These are phyloP conservation scores for Plectropomus leopardus DNA, from an alignment of 2,113 vertebrate genomes.

Conservation along the genomic window DNA sequence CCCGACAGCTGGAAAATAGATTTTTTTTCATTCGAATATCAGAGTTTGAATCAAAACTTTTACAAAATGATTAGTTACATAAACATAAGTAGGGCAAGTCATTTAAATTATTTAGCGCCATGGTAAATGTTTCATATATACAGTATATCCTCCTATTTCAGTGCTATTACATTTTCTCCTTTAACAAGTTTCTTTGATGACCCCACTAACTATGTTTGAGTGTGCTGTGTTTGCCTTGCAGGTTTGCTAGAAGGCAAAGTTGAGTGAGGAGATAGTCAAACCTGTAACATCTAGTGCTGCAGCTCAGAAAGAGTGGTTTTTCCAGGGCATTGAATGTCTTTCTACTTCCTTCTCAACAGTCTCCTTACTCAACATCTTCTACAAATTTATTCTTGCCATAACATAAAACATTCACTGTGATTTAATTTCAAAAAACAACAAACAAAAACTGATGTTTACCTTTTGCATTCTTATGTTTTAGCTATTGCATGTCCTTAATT, in stretches of 20 bases:
- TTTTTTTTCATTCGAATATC: constrained; percentile 24
- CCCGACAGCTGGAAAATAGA: constrained; percentile 16
- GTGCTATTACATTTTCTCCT: not conserved
- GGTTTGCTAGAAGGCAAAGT: constrained; percentile 13
- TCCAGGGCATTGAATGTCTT: not conserved
- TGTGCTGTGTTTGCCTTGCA: constrained; percentile 24
- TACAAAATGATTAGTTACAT: not conserved
- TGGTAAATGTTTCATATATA: constrained; percentile 22
- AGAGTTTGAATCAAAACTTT: constrained; percentile 24
- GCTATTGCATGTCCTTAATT: not conserved
- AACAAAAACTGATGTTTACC: not conserved
- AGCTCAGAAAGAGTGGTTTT: not conserved
- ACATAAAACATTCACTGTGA: not conserved
- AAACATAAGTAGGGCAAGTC: constrained; percentile 13
- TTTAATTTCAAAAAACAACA: not conserved
- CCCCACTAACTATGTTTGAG: not conserved
- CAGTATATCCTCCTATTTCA: constrained; percentile 6
- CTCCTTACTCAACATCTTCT: not conserved
- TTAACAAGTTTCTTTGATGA: constrained; percentile 10
- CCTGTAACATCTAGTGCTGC: not conserved
- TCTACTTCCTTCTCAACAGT: constrained; percentile 1
- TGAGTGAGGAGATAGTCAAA: constrained; percentile 6
- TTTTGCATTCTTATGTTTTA: not conserved
- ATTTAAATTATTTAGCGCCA: constrained; percentile 2
- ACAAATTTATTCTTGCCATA: not conserved